Percentiles rank a stretch among this genome's conserved stretches.
Conservation (phyloP, 2,888 invertebrate genomes). For the Coenonympha arcania region DNA sequence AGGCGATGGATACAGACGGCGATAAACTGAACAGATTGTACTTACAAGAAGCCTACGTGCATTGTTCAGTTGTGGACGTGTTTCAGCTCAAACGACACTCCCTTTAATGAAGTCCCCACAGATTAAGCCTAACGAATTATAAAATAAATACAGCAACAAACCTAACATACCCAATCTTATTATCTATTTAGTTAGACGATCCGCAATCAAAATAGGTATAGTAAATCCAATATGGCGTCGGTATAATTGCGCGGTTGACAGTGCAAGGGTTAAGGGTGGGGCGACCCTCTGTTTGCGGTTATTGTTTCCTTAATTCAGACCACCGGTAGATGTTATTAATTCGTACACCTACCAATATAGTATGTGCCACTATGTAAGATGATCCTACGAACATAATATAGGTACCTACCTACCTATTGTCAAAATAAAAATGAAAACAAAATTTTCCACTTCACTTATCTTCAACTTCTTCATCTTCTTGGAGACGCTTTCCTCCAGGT, state of each 20-base stretch:
- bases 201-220: slow-evolving; percentile 32
- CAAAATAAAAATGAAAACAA: too few relatives aligned
- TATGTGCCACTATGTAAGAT: not conserved
- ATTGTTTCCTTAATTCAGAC: slow-evolving; percentile 66
- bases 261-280: slow-evolving; percentile 52
- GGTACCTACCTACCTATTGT: too few relatives aligned
- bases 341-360: slow-evolving; percentile 47
- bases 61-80: too few relatives aligned
- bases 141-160: not conserved
- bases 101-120: too few relatives aligned
- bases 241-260: slow-evolving; percentile 49
- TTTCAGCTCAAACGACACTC: too few relatives aligned
- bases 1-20: too few relatives aligned
- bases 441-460: too few relatives aligned
- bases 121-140: not conserved
- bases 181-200: slow-evolving; percentile 18
- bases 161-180: not conserved
- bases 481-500: too few relatives aligned
- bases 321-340: slow-evolving; percentile 58
- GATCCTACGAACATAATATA: too few relatives aligned
- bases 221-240: slow-evolving; percentile 30
- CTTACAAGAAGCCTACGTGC: too few relatives aligned
- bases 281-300: slow-evolving; percentile 67
- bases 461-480: too few relatives aligned
- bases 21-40: too few relatives aligned